phyloP scores from a whole-genome alignment of 2,888 invertebrate genomes.

The Agriopis leucophaearia region DNA sequence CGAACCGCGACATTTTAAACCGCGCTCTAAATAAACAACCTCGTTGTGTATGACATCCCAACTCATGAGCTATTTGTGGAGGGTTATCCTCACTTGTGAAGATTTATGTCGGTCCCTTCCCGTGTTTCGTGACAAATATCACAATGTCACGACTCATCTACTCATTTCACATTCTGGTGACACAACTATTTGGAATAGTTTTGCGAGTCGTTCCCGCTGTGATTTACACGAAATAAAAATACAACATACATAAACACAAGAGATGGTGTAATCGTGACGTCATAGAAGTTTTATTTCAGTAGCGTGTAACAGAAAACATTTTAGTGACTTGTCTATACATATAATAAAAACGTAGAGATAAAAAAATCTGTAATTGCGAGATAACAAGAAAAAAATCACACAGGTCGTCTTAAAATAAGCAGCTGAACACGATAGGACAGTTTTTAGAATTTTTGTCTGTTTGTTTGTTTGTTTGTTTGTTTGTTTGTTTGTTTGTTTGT shows the following conservation, averaged over 20 bases:
- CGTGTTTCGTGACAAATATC: slow-evolving; percentile 24
- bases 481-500: no score
- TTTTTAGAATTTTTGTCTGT: no score
- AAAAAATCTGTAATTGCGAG: no score
- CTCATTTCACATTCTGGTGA: slow-evolving; percentile 25
- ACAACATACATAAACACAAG: slow-evolving; percentile 13
- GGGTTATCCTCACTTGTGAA: slow-evolving; percentile 17
- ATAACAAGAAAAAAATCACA: no score
- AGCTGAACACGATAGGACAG: no score
- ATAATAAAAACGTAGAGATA: no score
- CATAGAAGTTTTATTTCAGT: slow-evolving; percentile 13
- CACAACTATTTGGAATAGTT: slow-evolving; percentile 25
- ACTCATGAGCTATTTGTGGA: slow-evolving; percentile 22
- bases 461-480: no score
- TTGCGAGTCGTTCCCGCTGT: slow-evolving; percentile 17
- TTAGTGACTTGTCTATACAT: no score
- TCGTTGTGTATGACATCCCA: slow-evolving; percentile 22
- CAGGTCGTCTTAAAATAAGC: no score
- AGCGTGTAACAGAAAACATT: no score
- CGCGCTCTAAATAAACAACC: slow-evolving; percentile 14
- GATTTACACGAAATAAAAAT: slow-evolving; percentile 22
- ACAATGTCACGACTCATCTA: slow-evolving; percentile 21
- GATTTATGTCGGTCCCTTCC: slow-evolving; percentile 27
- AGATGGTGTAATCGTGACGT: slow-evolving; percentile 12
- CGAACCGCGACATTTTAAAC: slow-evolving; percentile 3